Evolutionary conservation across 2,113 vertebrate genomes (phyloP), one percentile per base, ranked within the genome.

Genomic region (Psilopogon haemacephalus): DNA sequence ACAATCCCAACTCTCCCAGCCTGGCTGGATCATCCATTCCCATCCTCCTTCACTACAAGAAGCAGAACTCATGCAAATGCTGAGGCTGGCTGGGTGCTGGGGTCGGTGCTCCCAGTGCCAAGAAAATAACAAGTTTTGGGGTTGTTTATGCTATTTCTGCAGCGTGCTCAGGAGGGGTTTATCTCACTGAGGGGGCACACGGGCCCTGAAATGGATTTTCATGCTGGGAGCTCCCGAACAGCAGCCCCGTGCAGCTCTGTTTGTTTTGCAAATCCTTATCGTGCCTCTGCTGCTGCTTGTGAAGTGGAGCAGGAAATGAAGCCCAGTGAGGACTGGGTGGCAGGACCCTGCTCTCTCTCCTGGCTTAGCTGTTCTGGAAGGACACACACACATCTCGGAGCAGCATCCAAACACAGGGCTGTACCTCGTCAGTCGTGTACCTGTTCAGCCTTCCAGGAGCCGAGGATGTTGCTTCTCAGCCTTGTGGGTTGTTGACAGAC

Each of bases 181-280:
- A 97, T 97, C 97, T 89, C 4, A 1, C 75, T 12, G 48, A 90
- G 79, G 86, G 95, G 94, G 81, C 81, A 97, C 94, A 93, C 83
- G 90, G 95, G 92, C 86, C 87, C 90, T 90, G 94, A 96, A 97
- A 97, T 96, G 94, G 95, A 96, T 98, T 98, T 98, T 97, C 94
- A 96, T 95, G 96, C 97, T 96, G 93, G 40, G 74, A 84, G 94
- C 93, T 97, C 91, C 94, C 92, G 86, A 95, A 96, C 95, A 94
- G 86, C 93, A 95, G 76, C 81, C 6, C 69, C 68, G 18, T 85
- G 92, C 80, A 91, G 93, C 85, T 93, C 68, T 94, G 92, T 97
- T 97, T 97, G 95, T 97, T 97, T 97, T 95, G 95, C 87, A 97
- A 97, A 96, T 95, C 95, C 93, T 96, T 92, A 96, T 94, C 94